Conservation (phyloP, 2,113 vertebrate species). For the Mirza zaza region DNA sequence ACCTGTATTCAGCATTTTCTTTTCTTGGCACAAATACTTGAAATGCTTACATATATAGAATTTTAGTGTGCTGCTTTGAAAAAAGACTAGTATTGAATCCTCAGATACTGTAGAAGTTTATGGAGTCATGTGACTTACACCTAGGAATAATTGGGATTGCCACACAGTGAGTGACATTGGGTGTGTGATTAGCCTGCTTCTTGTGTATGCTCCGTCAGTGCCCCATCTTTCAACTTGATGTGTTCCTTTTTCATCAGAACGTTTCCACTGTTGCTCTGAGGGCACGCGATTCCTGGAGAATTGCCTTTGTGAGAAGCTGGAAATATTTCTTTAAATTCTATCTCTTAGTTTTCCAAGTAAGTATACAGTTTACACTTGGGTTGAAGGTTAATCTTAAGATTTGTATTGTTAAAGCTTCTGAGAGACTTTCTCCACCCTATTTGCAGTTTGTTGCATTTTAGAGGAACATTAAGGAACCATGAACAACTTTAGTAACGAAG, state of each 20-base stretch:
- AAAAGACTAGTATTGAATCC: background rate
- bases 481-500: conserved; percentile 85
- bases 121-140: background rate
- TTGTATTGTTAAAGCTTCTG: background rate
- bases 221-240: background rate
- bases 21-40: background rate
- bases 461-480: conserved; percentile 81
- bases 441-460: conserved; percentile 77
- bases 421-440: background rate
- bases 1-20: background rate
- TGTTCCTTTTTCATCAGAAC: conserved; percentile 75
- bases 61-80: background rate
- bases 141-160: background rate
- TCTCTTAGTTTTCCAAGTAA: conserved; percentile 85
- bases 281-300: conserved; percentile 85
- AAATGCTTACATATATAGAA: background rate
- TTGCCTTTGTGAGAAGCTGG: conserved; percentile 83
- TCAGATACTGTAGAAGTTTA: background rate
- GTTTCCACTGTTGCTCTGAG: conserved; percentile 76
- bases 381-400: background rate
- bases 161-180: background rate
- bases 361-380: conserved; percentile 43
- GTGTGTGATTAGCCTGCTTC: background rate
- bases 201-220: background rate
- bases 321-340: conserved; percentile 69